A percentile compares a stretch with the other conserved stretches of the same genome.
Conservation (phyloP, 2,888 invertebrate genomes). For the Synanthedon vespiformis region DNA sequence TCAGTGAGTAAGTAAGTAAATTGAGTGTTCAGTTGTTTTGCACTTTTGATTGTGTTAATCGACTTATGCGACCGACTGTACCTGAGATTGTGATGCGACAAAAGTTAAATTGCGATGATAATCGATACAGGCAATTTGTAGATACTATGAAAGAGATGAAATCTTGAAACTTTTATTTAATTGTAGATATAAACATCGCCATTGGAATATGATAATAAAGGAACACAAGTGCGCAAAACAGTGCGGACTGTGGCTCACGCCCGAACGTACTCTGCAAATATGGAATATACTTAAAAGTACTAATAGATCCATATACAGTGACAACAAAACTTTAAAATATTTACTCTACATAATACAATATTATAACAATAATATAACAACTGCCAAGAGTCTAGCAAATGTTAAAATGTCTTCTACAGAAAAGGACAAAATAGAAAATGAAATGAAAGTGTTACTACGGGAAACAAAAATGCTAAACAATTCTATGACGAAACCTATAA, state of each 20-base stretch:
- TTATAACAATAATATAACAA: conserved; percentile 18
- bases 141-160: too few species aligned
- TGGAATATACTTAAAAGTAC: conserved; percentile 38
- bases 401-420: conserved; percentile 20
- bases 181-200: conserved; percentile 40
- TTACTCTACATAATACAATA: conserved; percentile 39
- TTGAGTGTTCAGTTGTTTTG: too few species aligned
- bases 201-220: conserved; percentile 48
- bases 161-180: too few species aligned
- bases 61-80: too few species aligned
- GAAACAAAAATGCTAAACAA: conserved; percentile 19
- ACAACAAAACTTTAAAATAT: conserved; percentile 29
- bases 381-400: conserved; percentile 5
- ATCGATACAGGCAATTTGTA: too few species aligned
- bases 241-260: conserved; percentile 37
- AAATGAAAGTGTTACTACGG: conserved; percentile 20
- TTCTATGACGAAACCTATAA: conserved; percentile 13
- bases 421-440: conserved; percentile 31
- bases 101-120: too few species aligned
- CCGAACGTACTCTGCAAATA: conserved; percentile 39
- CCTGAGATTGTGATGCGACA: too few species aligned
- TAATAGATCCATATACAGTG: conserved; percentile 25
- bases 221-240: conserved; percentile 31
- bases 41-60: too few species aligned
- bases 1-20: too few species aligned